Base-by-base conservation (phyloP, 2,113 vertebrate genomes). In the Chitala chitala region DNA sequence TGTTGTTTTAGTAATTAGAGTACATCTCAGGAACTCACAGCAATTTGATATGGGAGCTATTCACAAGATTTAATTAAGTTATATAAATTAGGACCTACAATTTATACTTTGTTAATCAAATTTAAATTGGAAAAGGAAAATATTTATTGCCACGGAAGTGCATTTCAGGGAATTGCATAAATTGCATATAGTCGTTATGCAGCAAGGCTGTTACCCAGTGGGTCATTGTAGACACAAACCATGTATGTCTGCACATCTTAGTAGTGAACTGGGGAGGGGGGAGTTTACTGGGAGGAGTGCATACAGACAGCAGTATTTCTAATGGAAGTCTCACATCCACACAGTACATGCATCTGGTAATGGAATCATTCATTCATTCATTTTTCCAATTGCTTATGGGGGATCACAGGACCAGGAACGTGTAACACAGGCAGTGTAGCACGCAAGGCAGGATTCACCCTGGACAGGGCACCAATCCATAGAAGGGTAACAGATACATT, bases 301-400 rank as follows among this genome's bases (percentile, higher is more conserved):
- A 86, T 83, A 58, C 84, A 80, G 82, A 85, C 87, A 82, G 86
- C 84, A 83, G 86, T 88, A 78, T 90, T 88, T 89, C 84, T 83
- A 88, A 84, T 88, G 80, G 71, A 76, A 54, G 59, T 77, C 59
- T 55, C 77, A 76, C 75, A 71, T 58, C 1, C 38, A 42, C 36
- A 44, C 20, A 44, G 38, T 44, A 31, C 63, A 17, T 4, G 12
- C 64, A 15, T 65, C 61, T 40, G 15, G 22, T 46, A 66, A 44
- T 65, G 38, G 64, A 66, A 15, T 46, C 64, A 66, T 66, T 46
- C 46, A 15, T 36, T n/a, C 42, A 40, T 26, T 46, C 64, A 66
- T 66, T 46, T 66, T 26, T 36, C n/a, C 42, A 40, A 66, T 12
- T n/a, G 64, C 42, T 66, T 9, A 26, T 66, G n/a, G n/a, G n/a